A percentile compares a stretch with the other conserved stretches of the same genome.
phyloP scores from a whole-genome alignment of 2,113 vertebrate species.

The Tupaia tana region DNA sequence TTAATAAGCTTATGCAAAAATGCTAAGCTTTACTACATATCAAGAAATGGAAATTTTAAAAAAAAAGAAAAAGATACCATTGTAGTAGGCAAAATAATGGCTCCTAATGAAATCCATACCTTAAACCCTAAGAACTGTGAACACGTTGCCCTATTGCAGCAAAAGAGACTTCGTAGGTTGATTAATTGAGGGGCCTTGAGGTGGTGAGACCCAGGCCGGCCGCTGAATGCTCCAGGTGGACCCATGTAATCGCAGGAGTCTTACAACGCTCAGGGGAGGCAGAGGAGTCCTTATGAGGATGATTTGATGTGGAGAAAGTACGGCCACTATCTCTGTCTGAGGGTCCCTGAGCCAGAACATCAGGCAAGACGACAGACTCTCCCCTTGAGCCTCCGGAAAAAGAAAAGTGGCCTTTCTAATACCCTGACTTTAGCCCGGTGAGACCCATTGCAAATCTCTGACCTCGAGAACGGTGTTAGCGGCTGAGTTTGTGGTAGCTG shows the following conservation, averaged over 20 bases:
- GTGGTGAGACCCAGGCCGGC: not conserved
- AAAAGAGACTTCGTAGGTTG: not conserved
- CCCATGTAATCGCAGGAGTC: not conserved
- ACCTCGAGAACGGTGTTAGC: not conserved
- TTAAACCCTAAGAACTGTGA: not conserved
- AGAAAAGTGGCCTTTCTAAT: not conserved
- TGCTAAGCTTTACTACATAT: constrained; percentile 36
- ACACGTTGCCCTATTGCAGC: not conserved
- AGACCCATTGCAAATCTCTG: not conserved
- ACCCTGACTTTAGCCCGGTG: not conserved
- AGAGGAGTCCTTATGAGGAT: not conserved
- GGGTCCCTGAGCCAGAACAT: not conserved
- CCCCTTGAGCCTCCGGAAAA: not conserved
- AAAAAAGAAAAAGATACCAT: not conserved
- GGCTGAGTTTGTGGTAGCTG: not conserved
- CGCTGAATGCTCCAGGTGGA: not conserved
- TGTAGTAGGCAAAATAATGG: not conserved
- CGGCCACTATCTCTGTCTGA: not conserved
- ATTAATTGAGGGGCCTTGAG: not conserved
- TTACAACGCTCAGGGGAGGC: not conserved
- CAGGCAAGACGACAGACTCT: not conserved
- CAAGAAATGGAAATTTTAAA: not conserved
- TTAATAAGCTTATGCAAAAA: not conserved
- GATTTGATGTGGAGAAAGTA: not conserved
- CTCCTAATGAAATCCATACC: not conserved